phyloP scores from a whole-genome alignment of 2,113 vertebrate species.

The Talpa occidentalis region DNA sequence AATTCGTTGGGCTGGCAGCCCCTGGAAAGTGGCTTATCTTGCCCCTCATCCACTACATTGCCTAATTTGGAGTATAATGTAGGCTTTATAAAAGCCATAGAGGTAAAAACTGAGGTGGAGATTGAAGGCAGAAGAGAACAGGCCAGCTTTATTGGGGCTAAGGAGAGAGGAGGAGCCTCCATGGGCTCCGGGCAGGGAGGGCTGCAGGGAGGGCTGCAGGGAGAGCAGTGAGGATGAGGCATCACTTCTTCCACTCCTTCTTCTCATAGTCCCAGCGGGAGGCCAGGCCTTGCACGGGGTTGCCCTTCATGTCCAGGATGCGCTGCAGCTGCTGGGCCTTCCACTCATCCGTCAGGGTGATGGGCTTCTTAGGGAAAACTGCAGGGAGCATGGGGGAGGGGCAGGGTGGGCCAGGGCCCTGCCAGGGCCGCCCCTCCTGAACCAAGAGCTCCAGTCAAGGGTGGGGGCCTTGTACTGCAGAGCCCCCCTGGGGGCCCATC shows the following conservation, averaged over 20 bases:
- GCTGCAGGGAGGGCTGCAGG: background rate
- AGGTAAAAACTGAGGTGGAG: background rate
- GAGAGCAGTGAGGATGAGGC: accelerated
- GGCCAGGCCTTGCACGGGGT: slow-evolving; percentile 89
- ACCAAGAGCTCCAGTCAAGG: background rate
- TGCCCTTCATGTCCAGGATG: slow-evolving; percentile 90
- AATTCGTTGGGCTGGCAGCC: background rate
- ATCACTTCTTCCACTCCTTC: slow-evolving; percentile 90
- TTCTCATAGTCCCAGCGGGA: slow-evolving; percentile 92
- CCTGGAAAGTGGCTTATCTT: background rate
- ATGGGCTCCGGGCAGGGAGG: accelerated
- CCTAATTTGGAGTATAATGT: background rate
- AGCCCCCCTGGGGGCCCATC: no score
- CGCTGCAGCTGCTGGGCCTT: slow-evolving; percentile 88
- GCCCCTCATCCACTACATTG: background rate
- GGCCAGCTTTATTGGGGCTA: slow-evolving; percentile 63
- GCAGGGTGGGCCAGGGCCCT: background rate
- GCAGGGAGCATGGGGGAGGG: accelerated
- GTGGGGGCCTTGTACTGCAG: background rate
- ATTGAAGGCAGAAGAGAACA: background rate
- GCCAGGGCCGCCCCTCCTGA: background rate
- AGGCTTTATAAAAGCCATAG: background rate
- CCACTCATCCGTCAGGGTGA: slow-evolving; percentile 87
- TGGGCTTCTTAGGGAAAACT: slow-evolving; percentile 89
- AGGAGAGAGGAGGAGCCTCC: no score